Evolutionary conservation across 2,888 invertebrate genomes (phyloP).

Genomic region (Apomyelois bistriatella): DNA sequence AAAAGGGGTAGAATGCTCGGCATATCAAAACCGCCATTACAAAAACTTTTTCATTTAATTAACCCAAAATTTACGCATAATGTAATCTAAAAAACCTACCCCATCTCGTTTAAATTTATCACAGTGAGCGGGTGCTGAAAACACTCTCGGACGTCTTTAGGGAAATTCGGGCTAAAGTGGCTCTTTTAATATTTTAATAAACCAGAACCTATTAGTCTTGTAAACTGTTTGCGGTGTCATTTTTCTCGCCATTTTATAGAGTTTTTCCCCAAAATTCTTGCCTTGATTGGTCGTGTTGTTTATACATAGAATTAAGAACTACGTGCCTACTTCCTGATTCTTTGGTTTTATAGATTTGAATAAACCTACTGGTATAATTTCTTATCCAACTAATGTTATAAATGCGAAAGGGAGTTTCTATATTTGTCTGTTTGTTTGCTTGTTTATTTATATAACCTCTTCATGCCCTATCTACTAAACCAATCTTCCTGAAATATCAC

Average conservation of each 20-base stretch:
- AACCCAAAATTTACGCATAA: slow-evolving; percentile 4
- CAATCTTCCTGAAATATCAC: no score
- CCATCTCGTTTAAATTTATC: slow-evolving; percentile 64
- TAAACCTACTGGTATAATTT: no score
- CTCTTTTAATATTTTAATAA: slow-evolving; percentile 79
- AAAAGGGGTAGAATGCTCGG: background rate
- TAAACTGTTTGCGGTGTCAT: slow-evolving; percentile 73
- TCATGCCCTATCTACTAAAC: no score
- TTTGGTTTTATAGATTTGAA: no score
- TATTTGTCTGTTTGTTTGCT: no score
- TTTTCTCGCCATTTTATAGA: slow-evolving; percentile 41
- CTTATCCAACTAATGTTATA: no score
- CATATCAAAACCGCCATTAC: background rate
- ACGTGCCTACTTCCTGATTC: no score
- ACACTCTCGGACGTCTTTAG: slow-evolving; percentile 66
- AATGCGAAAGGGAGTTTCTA: no score
- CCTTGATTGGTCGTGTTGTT: background rate
- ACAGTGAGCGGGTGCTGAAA: slow-evolving; percentile 54
- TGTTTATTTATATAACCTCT: no score
- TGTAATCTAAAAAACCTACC: background rate
- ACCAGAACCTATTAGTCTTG: slow-evolving; percentile 69
- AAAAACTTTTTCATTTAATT: slow-evolving; percentile 11
- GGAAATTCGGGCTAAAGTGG: slow-evolving; percentile 74
- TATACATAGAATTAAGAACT: no score
- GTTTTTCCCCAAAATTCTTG: background rate